A percentile compares a stretch with the other conserved stretches of the same genome.
Conservation (phyloP, 2,888 invertebrate genomes). For the Tholera decimalis region DNA sequence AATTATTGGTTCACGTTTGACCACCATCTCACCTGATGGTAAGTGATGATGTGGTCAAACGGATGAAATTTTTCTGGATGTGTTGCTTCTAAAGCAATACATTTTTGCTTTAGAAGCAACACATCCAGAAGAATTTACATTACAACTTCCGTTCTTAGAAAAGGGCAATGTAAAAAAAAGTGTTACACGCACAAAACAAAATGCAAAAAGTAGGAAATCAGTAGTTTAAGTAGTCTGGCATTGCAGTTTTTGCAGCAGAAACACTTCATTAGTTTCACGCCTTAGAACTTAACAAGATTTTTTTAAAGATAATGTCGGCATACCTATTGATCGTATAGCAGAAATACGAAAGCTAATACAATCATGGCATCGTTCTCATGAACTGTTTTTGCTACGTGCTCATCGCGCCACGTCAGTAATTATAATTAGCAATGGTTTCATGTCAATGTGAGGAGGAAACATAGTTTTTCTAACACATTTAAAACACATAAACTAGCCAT, state of each 20-base stretch:
- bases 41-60: no score
- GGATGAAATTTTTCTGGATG: no score
- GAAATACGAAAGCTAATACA: constrained; percentile 66
- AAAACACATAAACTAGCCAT: constrained; percentile 42
- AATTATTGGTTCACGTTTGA: no score
- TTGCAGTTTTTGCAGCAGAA: constrained; percentile 70
- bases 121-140: no score
- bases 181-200: constrained; percentile 23
- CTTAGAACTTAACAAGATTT: constrained; percentile 65
- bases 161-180: constrained; percentile 33
- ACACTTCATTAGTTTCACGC: constrained; percentile 77
- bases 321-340: constrained; percentile 69
- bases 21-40: no score
- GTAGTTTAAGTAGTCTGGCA: constrained; percentile 54
- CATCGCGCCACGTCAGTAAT: constrained; percentile 70
- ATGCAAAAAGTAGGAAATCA: constrained; percentile 52
- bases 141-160: no score
- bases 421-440: constrained; percentile 76
- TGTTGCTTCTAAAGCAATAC: no score
- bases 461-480: constrained; percentile 68
- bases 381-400: constrained; percentile 73
- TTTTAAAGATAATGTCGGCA: constrained; percentile 74
- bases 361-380: constrained; percentile 72
- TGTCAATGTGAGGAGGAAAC: constrained; percentile 74
- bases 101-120: no score